Evolutionary conservation across 2,888 invertebrate genomes (phyloP).

Genomic region (Leuctra nigra): DNA sequence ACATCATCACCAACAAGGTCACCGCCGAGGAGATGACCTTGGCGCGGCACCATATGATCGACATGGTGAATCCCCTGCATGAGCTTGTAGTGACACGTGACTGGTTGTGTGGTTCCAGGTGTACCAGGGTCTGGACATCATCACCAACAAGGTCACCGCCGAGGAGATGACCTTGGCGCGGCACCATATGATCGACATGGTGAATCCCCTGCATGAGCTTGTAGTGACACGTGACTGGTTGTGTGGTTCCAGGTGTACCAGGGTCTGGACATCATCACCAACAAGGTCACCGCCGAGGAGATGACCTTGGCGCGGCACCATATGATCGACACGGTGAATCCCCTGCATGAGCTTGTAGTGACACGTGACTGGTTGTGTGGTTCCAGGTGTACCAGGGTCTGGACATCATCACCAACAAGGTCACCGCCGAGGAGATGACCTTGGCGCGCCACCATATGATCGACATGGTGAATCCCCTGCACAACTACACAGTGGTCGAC

Average conservation of each 20-base stretch:
- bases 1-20: slow-evolving; percentile 92
- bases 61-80: slow-evolving; percentile 74
- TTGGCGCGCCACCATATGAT: slow-evolving; percentile 81
- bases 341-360: no score
- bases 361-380: no score
- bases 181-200: slow-evolving; percentile 85
- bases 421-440: slow-evolving; percentile 68
- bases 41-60: slow-evolving; percentile 83
- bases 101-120: no score
- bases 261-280: slow-evolving; percentile 86
- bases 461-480: slow-evolving; percentile 73
- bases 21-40: slow-evolving; percentile 65
- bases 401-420: slow-evolving; percentile 91
- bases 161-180: slow-evolving; percentile 66
- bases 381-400: slow-evolving; percentile 86
- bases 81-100: no score
- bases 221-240: no score
- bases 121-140: slow-evolving; percentile 86
- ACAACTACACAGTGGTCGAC: slow-evolving; percentile 74
- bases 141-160: slow-evolving; percentile 85
- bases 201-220: slow-evolving; percentile 76
- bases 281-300: slow-evolving; percentile 83
- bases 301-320: slow-evolving; percentile 73
- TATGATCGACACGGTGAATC: slow-evolving; percentile 78
- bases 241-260: slow-evolving; percentile 85